Evolutionary conservation across 2,888 invertebrate species (phyloP).

Genomic region (Ochropleura plecta): DNA sequence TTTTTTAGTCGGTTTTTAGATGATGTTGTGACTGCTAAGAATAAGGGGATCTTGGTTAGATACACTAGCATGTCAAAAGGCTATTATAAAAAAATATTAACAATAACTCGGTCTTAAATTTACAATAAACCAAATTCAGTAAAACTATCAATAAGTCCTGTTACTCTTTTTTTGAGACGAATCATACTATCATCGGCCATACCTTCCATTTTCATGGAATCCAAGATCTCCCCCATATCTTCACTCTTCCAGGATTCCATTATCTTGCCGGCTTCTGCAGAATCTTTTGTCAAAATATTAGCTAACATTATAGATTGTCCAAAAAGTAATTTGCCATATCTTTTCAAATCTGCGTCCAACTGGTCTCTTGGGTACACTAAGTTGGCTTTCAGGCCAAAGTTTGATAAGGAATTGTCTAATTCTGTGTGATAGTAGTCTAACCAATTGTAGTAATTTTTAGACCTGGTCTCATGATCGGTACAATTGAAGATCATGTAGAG

Average conservation of each 20-base stretch:
- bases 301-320: constrained; percentile 57
- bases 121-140: constrained; percentile 59
- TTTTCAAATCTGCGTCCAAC: constrained; percentile 67
- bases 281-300: constrained; percentile 54
- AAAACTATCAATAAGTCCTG: constrained; percentile 65
- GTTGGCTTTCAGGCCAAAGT: constrained; percentile 63
- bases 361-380: constrained; percentile 65
- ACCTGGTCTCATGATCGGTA: constrained; percentile 69
- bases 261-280: constrained; percentile 58
- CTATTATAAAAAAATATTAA: background rate
- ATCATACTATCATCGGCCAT: constrained; percentile 44
- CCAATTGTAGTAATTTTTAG: constrained; percentile 69
- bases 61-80: background rate
- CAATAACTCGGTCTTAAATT: background rate
- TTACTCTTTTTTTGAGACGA: constrained; percentile 57
- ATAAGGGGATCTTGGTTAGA: background rate
- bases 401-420: constrained; percentile 62
- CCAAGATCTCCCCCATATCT: background rate
- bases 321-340: constrained; percentile 62
- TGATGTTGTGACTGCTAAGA: background rate
- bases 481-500: constrained; percentile 70
- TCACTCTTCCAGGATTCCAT: constrained; percentile 42
- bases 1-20: background rate
- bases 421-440: constrained; percentile 69
- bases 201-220: constrained; percentile 24